phyloP scores from a whole-genome alignment of 2,113 vertebrate species.

The Marcusenius ussheri region DNA sequence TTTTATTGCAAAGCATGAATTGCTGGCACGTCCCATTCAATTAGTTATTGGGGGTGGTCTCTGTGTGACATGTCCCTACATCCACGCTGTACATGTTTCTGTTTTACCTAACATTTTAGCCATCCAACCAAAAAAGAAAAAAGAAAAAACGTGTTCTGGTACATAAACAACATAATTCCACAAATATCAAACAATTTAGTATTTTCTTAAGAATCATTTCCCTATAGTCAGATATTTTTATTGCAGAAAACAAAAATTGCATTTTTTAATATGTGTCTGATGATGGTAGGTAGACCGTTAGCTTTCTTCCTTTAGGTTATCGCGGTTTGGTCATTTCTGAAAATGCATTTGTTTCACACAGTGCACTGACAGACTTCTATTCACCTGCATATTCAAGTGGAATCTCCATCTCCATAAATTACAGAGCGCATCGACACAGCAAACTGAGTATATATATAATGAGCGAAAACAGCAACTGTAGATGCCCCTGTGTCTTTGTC shows the following conservation, averaged over 20 bases:
- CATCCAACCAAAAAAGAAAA: background rate
- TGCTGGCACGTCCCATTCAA: conserved; percentile 53
- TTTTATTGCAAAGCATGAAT: conserved; percentile 58
- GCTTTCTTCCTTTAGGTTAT: background rate
- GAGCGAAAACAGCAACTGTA: background rate
- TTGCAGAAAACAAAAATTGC: background rate
- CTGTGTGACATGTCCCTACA: background rate
- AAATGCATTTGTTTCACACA: background rate
- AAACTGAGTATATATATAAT: background rate
- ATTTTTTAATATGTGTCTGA: background rate
- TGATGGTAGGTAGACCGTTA: background rate
- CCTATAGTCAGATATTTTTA: background rate
- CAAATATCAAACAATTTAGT: background rate
- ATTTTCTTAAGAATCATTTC: background rate
- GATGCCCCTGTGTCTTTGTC: background rate
- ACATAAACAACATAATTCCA: background rate
- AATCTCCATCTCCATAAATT: background rate
- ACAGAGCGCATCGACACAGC: background rate
- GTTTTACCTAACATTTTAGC: background rate
- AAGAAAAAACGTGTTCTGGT: conserved; percentile 18
- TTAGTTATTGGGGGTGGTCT: conserved; percentile 51
- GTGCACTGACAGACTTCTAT: background rate
- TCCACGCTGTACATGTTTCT: background rate
- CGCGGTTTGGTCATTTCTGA: background rate
- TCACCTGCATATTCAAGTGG: background rate